These are phyloP conservation scores for Bombus huntii DNA, from an alignment of 1,140 invertebrate species.

Conservation along the genomic window DNA sequence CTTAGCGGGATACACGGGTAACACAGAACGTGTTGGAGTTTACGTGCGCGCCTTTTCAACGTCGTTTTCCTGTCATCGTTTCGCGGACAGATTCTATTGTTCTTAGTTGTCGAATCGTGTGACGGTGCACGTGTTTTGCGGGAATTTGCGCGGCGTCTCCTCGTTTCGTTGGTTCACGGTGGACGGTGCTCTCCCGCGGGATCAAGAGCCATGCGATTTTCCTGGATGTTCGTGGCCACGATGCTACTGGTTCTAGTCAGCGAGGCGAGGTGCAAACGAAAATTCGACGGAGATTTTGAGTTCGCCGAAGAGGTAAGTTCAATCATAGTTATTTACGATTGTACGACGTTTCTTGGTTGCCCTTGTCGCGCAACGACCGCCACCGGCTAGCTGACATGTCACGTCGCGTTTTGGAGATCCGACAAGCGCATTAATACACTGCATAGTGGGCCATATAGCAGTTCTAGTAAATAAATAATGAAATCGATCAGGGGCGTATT, in stretches of 20 bases:
- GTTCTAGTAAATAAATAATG: neutral
- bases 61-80: neutral
- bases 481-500: neutral
- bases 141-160: slow-evolving; percentile 1
- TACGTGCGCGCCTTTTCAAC: slow-evolving; percentile 51
- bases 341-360: neutral
- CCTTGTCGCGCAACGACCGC: neutral
- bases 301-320: slow-evolving; percentile 87
- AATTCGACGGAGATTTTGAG: slow-evolving; percentile 88
- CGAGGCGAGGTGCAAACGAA: slow-evolving; percentile 83
- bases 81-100: neutral
- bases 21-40: slow-evolving; percentile 39
- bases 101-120: neutral
- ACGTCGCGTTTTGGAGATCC: neutral
- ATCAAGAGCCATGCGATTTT: slow-evolving; percentile 75
- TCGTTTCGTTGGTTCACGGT: slow-evolving; percentile 48
- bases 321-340: neutral
- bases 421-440: neutral
- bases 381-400: neutral
- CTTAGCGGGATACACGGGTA: neutral
- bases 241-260: slow-evolving; percentile 78
- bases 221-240: slow-evolving; percentile 79
- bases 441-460: neutral
- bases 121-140: slow-evolving; percentile 42
- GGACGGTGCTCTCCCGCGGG: slow-evolving; percentile 34